These are phyloP conservation scores for Noturus placidus DNA, from an alignment of 2,113 vertebrate genomes.

Conservation along the genomic window DNA sequence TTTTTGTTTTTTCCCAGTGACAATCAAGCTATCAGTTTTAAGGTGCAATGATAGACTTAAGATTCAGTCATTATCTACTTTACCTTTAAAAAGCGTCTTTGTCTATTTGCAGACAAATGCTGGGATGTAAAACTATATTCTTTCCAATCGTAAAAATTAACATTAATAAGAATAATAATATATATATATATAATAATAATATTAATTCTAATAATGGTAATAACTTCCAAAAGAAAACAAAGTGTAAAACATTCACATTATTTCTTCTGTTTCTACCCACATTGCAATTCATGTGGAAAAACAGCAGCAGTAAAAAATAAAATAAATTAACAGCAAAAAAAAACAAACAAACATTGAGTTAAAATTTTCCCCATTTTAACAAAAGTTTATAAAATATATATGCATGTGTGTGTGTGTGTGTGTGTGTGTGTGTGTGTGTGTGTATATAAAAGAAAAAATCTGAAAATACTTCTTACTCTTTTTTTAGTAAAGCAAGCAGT, in stretches of 20 bases:
- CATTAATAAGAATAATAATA: conserved; percentile 57
- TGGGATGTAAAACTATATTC: conserved; percentile 59
- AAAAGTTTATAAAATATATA: conserved; percentile 84
- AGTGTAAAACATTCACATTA: conserved; percentile 77
- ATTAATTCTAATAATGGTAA: conserved; percentile 60
- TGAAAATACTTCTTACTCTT: conserved; percentile 79
- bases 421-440: conserved; percentile 67
- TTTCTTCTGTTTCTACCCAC: conserved; percentile 65
- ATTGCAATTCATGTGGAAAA: conserved; percentile 65
- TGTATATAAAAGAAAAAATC: conserved; percentile 79
- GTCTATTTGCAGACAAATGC: conserved; percentile 55
- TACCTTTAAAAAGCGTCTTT: conserved; percentile 61
- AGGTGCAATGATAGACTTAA: conserved; percentile 73
- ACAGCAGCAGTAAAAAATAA: conserved; percentile 70
- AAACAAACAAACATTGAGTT: conserved; percentile 66
- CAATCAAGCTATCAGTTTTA: conserved; percentile 73
- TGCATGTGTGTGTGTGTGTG: conserved; percentile 73
- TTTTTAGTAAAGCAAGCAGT: conserved; percentile 80
- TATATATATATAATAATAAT: conserved; percentile 35
- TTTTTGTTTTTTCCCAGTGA: conserved; percentile 38
- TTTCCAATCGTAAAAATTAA: conserved; percentile 69
- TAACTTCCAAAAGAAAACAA: conserved; percentile 69
- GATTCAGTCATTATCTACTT: conserved; percentile 55
- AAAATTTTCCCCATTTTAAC: conserved; percentile 77
- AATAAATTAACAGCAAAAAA: conserved; percentile 49